These are phyloP conservation scores for Tetrax tetrax DNA, from an alignment of 2,113 vertebrate species.

Conservation along the genomic window DNA sequence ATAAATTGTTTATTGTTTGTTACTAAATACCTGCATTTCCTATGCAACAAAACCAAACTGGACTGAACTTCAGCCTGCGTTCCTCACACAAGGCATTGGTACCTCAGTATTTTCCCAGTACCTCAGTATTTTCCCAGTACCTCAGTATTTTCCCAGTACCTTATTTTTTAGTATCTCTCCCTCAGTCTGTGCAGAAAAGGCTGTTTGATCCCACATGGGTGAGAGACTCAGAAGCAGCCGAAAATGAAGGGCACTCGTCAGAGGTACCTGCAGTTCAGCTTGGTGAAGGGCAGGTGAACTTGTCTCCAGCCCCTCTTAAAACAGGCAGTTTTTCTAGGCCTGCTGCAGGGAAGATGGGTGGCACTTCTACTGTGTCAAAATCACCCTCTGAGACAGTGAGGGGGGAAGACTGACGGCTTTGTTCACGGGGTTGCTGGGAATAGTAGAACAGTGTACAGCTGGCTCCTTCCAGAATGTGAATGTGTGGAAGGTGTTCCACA, in stretches of 20 bases:
- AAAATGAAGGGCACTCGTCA: background rate
- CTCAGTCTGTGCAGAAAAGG: background rate
- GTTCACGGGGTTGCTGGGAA: background rate
- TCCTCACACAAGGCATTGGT: background rate
- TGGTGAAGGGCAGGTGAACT: background rate
- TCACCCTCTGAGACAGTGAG: accelerated
- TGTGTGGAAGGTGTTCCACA: no score
- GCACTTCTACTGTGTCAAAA: accelerated
- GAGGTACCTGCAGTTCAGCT: no score
- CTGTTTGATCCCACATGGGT: accelerated
- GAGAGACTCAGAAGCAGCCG: background rate
- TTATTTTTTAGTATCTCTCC: background rate
- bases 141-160: background rate
- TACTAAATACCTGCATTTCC: background rate
- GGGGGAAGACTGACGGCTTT: background rate
- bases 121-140: background rate
- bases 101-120: background rate
- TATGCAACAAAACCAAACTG: background rate
- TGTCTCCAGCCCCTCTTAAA: background rate
- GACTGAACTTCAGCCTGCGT: accelerated
- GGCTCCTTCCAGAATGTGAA: accelerated
- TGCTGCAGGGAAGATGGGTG: accelerated
- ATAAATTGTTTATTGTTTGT: background rate
- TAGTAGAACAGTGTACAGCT: background rate
- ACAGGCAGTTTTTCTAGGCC: background rate